Conservation (phyloP, 2,113 vertebrate species). For the cattle (Bos taurus) region ARS-UCD2.0 NC_037357.1:84250001-84250500, state of each 20-base stretch:
- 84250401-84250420: neutral
- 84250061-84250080: neutral
- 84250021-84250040: neutral
- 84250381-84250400: neutral
- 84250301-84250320: neutral
- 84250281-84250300: neutral
- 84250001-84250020: neutral
- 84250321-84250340: neutral
- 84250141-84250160: neutral
- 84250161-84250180: neutral
- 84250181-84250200: neutral
- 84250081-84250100: neutral
- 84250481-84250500: neutral
- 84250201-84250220: neutral
- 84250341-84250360: neutral
- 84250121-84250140: neutral
- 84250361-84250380: neutral
- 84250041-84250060: neutral
- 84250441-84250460: neutral
- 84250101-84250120: fast-evolving
- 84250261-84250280: neutral
- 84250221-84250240: neutral
- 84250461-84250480: neutral
- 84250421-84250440: neutral
- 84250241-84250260: neutral